Percentiles rank a stretch among this genome's conserved stretches.
These are phyloP conservation scores for Oikopleura dioica DNA, from an alignment of 23 tunicate genomes.

Conservation along the genomic window DNA sequence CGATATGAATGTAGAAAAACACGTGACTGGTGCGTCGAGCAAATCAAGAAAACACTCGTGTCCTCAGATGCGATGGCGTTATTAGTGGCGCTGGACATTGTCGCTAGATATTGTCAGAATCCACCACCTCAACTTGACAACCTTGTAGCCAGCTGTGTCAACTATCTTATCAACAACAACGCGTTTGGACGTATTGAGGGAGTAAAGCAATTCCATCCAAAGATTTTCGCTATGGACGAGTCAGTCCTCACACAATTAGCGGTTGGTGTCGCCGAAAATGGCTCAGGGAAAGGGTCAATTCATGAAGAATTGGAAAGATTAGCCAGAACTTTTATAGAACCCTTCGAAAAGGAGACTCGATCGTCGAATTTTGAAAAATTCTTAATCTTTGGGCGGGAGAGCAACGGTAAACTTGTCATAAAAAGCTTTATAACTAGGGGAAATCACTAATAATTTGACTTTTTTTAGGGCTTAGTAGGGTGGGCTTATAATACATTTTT, in stretches of 20 bases:
- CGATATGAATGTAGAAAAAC: constrained; percentile 8
- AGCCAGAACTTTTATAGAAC: no score
- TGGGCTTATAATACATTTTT: not conserved
- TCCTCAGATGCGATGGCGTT: not conserved
- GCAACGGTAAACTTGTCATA: not conserved
- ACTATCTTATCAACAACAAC: not conserved
- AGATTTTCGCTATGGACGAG: not conserved
- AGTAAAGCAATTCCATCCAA: not conserved
- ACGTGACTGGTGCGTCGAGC: not conserved
- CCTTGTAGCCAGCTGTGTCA: not conserved
- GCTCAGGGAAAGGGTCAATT: no score
- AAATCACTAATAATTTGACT: no score
- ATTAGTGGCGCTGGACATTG: not conserved
- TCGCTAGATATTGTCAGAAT: constrained; percentile 3
- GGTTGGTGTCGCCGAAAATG: not conserved
- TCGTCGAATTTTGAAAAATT: not conserved
- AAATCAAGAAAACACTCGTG: not conserved
- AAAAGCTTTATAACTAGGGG: no score
- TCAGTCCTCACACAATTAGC: constrained; percentile 3
- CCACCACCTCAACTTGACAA: not conserved
- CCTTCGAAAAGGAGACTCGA: not conserved
- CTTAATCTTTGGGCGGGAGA: constrained; percentile 8
- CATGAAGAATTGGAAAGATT: no score
- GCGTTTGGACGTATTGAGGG: not conserved
- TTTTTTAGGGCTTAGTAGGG: no score